Evolutionary conservation across 2,113 vertebrate species (phyloP).

Genomic region (Toxotes chatareus): DNA sequence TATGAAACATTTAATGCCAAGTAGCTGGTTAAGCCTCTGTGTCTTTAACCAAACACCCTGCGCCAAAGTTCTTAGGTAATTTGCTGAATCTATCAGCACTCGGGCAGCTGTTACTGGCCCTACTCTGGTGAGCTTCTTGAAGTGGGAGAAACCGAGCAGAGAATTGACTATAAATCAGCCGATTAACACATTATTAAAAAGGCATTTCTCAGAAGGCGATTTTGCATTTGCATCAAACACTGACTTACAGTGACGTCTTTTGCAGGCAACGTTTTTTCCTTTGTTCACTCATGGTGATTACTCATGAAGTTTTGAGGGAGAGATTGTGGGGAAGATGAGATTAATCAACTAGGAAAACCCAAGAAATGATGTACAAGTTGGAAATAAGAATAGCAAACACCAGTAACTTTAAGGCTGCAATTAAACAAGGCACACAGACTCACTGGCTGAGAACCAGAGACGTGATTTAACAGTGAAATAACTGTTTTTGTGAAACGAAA

Average conservation of each 20-base stretch:
- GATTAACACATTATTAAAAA: not conserved
- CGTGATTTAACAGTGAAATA: no score
- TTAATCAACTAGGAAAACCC: not conserved
- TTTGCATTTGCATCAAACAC: not conserved
- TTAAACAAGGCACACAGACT: no score
- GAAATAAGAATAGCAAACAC: not conserved
- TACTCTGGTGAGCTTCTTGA: not conserved
- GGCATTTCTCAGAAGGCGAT: not conserved
- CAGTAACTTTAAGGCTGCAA: no score
- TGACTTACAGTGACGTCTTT: no score
- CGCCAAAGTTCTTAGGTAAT: slow-evolving; percentile 13
- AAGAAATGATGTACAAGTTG: not conserved
- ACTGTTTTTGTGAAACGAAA: not conserved
- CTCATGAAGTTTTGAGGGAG: not conserved
- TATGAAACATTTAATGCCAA: slow-evolving; percentile 23
- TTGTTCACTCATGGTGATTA: no score
- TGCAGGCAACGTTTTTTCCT: not conserved
- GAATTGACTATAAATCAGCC: not conserved
- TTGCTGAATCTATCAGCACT: not conserved
- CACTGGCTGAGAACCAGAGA: no score
- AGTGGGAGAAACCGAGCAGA: not conserved
- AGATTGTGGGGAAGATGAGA: not conserved
- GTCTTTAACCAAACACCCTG: slow-evolving; percentile 7
- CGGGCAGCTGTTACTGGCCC: not conserved
- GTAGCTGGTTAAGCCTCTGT: not conserved